A percentile compares a stretch with the other conserved stretches of the same genome.
phyloP scores from a whole-genome alignment of 2,113 vertebrate species.

The Nycticryphes semicollaris region DNA sequence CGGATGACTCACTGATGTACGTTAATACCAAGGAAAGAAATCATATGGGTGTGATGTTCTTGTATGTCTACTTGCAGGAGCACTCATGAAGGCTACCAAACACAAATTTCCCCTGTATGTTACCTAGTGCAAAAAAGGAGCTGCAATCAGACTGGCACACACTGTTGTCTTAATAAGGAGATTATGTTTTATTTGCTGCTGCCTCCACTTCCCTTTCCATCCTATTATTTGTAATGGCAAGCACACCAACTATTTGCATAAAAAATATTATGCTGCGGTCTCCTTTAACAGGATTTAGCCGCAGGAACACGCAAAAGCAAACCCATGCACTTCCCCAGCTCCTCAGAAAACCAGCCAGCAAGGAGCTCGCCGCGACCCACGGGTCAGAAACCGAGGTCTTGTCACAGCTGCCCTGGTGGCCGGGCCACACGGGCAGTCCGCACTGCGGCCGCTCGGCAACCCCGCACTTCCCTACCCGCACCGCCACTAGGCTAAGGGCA shows the following conservation, averaged over 20 bases:
- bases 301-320: not conserved
- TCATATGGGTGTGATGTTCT: not conserved
- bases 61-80: rapidly evolving
- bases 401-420: not conserved
- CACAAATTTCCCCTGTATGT: rapidly evolving
- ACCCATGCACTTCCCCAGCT: not conserved
- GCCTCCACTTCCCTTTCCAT: not conserved
- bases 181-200: not conserved
- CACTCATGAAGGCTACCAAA: not conserved
- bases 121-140: not conserved
- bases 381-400: rapidly evolving
- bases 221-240: not conserved
- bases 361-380: not conserved
- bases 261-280: not conserved
- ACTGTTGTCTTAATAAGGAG: rapidly evolving
- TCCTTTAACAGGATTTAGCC: not conserved
- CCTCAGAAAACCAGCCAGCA: not conserved
- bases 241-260: not conserved
- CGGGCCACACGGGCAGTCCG: not conserved
- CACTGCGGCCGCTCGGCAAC: not conserved
- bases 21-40: not conserved
- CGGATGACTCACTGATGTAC: rapidly evolving
- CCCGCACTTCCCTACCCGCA: rapidly evolving
- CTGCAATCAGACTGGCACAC: not conserved
- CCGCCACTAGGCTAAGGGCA: rapidly evolving